Conservation (phyloP, 2,113 vertebrate species). For the Antechinus flavipes region DNA sequence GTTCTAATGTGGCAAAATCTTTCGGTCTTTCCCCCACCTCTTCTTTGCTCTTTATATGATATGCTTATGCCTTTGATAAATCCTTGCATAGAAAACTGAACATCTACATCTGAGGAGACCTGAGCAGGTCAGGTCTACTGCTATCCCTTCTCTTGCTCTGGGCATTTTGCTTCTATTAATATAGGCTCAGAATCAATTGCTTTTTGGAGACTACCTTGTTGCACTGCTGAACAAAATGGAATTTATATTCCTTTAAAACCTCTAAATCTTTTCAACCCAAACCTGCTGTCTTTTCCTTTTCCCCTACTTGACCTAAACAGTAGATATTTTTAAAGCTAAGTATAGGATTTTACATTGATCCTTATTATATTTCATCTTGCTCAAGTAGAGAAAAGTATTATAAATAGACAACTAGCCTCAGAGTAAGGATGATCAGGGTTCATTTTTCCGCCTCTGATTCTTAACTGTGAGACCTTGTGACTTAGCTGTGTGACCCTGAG, state of each 20-base stretch:
- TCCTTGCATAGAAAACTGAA: not conserved
- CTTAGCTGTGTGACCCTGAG: not conserved
- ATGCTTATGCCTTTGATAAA: not conserved
- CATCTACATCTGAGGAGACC: not conserved
- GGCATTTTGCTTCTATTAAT: not conserved
- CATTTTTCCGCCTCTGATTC: too few species aligned
- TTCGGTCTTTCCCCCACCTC: not conserved
- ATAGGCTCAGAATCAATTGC: not conserved
- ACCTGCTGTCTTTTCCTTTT: not conserved
- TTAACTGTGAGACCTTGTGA: not conserved
- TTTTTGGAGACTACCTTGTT: not conserved
- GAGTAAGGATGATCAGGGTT: not conserved
- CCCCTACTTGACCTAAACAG: not conserved
- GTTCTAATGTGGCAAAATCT: not conserved
- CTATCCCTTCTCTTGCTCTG: too few species aligned
- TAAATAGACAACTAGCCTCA: not conserved
- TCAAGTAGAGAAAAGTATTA: not conserved
- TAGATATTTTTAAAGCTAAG: not conserved
- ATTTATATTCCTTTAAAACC: not conserved
- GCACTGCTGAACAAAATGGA: not conserved
- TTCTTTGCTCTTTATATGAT: not conserved
- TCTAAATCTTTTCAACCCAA: not conserved
- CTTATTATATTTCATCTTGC: not conserved
- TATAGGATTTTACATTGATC: not conserved
- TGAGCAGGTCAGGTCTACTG: not conserved